These are phyloP conservation scores for Panopea generosa DNA, from an alignment of 2,888 invertebrate genomes.

Conservation along the genomic window DNA sequence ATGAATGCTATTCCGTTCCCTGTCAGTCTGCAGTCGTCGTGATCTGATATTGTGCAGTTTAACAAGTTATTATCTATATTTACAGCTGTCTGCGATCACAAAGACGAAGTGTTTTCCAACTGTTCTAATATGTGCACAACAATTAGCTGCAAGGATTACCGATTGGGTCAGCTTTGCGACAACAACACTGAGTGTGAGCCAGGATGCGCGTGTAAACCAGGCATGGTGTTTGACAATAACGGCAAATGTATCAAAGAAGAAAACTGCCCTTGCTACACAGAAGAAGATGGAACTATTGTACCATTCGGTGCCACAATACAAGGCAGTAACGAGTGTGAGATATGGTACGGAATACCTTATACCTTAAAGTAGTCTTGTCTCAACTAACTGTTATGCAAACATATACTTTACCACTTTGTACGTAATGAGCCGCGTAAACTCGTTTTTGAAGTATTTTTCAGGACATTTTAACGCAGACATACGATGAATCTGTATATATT, in stretches of 20 bases:
- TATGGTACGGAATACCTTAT: constrained; percentile 34
- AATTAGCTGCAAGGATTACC: constrained; percentile 28
- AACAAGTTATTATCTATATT: no score
- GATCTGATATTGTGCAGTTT: no score
- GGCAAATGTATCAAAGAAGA: constrained; percentile 38
- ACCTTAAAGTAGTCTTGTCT: no score
- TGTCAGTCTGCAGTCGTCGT: no score
- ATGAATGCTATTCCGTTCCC: no score
- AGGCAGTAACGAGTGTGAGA: constrained; percentile 28
- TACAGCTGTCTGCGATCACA: constrained; percentile 12
- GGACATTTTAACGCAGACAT: no score
- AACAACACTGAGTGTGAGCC: constrained; percentile 40
- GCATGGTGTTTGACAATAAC: constrained; percentile 37
- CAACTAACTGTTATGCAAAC: no score
- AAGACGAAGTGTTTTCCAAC: constrained; percentile 22
- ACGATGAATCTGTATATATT: no score
- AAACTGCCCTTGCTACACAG: constrained; percentile 48
- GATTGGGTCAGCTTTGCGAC: constrained; percentile 25
- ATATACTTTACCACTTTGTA: no score
- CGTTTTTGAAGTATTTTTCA: no score
- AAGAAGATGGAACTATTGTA: constrained; percentile 24
- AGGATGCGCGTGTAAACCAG: constrained; percentile 40
- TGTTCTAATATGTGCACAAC: constrained; percentile 29
- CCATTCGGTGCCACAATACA: constrained; percentile 30
- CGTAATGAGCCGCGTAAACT: no score